Conservation (phyloP, 2,888 invertebrate genomes). For the Omphaloscelis lunosa region DNA sequence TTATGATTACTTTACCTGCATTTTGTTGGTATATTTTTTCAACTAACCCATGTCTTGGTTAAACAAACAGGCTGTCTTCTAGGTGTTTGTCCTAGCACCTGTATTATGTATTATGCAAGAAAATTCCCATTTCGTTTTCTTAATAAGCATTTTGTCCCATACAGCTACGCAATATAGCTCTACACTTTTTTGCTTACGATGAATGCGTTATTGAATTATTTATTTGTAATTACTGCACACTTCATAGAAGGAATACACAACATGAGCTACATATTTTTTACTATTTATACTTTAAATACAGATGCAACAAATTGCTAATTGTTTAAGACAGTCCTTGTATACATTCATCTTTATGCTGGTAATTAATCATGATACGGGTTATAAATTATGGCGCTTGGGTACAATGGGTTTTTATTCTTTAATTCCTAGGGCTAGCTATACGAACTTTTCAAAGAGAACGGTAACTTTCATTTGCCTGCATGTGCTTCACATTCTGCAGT, state of each 20-base stretch:
- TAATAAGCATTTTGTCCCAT: slow-evolving; percentile 53
- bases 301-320: slow-evolving; percentile 69
- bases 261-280: slow-evolving; percentile 65
- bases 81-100: slow-evolving; percentile 22
- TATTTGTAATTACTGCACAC: slow-evolving; percentile 68
- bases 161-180: slow-evolving; percentile 51
- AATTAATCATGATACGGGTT: slow-evolving; percentile 62
- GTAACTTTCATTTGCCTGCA: not conserved
- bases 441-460: slow-evolving; percentile 16
- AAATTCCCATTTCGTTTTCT: slow-evolving; percentile 37
- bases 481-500: not conserved
- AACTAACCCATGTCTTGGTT: not conserved
- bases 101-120: slow-evolving; percentile 43
- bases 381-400: slow-evolving; percentile 50
- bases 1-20: not conserved
- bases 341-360: slow-evolving; percentile 57
- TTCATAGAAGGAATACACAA: slow-evolving; percentile 63
- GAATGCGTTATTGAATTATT: slow-evolving; percentile 70
- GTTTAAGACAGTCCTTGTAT: slow-evolving; percentile 61
- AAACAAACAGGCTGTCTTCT: slow-evolving; percentile 3
- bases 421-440: slow-evolving; percentile 8
- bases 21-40: slow-evolving; percentile 5
- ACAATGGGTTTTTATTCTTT: slow-evolving; percentile 31
- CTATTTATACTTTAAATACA: slow-evolving; percentile 61
- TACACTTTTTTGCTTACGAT: slow-evolving; percentile 55